phyloP scores from a whole-genome alignment of 1,140 invertebrate genomes.

The Druon quercuslanigerum region DNA sequence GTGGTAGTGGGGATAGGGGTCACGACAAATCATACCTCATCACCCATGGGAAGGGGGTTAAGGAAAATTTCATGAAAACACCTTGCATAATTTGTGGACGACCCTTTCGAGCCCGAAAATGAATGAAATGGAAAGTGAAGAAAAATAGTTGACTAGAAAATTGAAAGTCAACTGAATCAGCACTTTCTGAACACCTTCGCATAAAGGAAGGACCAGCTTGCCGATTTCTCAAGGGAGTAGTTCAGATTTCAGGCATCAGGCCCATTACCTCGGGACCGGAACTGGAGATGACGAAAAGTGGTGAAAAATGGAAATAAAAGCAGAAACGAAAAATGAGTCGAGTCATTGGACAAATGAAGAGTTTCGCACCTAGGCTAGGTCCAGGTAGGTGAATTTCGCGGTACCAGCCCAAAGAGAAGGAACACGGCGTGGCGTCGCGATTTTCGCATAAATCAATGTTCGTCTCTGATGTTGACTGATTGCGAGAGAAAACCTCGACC shows the following conservation, averaged over 20 bases:
- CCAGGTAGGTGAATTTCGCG: constrained; percentile 31
- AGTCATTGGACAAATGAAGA: constrained; percentile 40
- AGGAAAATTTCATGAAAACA: too few relatives aligned
- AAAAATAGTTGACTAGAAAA: neutral
- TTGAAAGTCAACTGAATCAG: constrained; percentile 2
- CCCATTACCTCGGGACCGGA: neutral
- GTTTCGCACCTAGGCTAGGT: constrained; percentile 28
- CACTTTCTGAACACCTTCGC: neutral
- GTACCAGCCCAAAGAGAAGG: constrained; percentile 33
- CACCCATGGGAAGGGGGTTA: too few relatives aligned
- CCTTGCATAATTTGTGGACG: too few relatives aligned
- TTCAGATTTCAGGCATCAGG: neutral
- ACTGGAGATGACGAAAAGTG: constrained; percentile 9
- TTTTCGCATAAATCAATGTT: constrained; percentile 17
- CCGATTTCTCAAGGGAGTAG: neutral
- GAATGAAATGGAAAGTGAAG: neutral
- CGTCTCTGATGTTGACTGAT: constrained; percentile 14
- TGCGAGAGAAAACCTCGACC: constrained; percentile 5
- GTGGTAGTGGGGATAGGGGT: too few relatives aligned
- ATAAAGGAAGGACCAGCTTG: too few relatives aligned
- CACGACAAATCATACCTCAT: too few relatives aligned
- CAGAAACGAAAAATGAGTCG: constrained; percentile 35
- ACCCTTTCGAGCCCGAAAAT: too few relatives aligned
- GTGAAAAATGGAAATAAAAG: constrained; percentile 14
- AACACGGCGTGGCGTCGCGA: constrained; percentile 46